Evolutionary conservation across 1,140 invertebrate species (phyloP).

Genomic region (Euwallacea fornicatus): DNA sequence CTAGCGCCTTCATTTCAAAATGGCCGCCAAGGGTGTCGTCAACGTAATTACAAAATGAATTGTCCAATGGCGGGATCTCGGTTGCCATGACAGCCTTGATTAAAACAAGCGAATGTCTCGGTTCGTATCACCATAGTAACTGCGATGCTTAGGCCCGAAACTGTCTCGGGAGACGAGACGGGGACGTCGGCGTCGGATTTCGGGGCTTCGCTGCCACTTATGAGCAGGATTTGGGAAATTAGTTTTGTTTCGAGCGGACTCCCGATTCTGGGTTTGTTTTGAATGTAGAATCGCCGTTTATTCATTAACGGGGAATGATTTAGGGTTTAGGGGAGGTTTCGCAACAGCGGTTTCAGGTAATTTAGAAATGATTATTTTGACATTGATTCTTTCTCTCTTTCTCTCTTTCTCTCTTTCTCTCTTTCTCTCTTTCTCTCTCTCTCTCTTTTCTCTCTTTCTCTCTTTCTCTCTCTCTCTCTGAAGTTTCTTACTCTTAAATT

Average conservation of each 20-base stretch:
- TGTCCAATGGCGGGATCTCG: conserved; percentile 56
- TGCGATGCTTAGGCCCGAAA: conserved; percentile 43
- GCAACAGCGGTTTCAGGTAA: no score
- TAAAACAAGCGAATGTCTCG: conserved; percentile 56
- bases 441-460: no score
- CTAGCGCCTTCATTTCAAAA: conserved; percentile 54
- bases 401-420: no score
- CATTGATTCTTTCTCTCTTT: no score
- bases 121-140: conserved; percentile 50
- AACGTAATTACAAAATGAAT: conserved; percentile 57
- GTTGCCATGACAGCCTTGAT: conserved; percentile 56
- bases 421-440: no score
- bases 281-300: background rate
- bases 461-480: no score
- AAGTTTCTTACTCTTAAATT: no score
- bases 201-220: conserved; percentile 24
- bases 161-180: conserved; percentile 45
- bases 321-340: no score
- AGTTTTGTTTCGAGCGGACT: conserved; percentile 18
- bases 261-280: background rate
- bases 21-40: conserved; percentile 56
- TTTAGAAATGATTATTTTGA: no score
- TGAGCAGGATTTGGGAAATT: conserved; percentile 22
- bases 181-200: conserved; percentile 18
- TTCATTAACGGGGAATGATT: no score